Base-by-base conservation (phyloP, 1,140 invertebrate genomes). In the Bombus confusus region DNA sequence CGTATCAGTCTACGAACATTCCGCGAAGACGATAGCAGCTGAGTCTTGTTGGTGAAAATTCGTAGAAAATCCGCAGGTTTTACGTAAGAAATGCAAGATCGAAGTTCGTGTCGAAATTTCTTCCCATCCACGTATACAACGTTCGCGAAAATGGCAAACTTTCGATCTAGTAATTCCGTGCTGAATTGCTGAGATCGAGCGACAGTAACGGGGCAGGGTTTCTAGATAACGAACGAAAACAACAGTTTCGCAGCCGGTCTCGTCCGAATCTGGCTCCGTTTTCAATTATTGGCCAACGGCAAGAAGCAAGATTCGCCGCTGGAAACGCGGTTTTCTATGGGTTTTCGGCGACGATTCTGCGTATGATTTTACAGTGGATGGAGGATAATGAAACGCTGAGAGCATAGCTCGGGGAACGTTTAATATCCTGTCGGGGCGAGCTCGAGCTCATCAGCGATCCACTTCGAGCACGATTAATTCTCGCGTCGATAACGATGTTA, bases 391-490 rank as follows among this genome's bases (percentile, higher is more conserved):
- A 77, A 86, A 73, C 72, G 87, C 74, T 64, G 71, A 37, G 72
- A 18, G 8, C 13, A 18, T 10, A 43, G 9, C 74, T 47, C 37
- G 71, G 66, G 76, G 59, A 81, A 84, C 85, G 77, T 83, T 89
- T 87, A 87, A 87, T 89, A 90, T 89, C 78, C 59, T 74, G 37
- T 57, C 66, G 41, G 59, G 57, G 18, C 25, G 79, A 31, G 59
- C 31, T 13, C 43, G n/a, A 64, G 74, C 68, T 84, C 69, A n/a
- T 79, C 72, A 80, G 69, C 52, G 84, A 88, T 66, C 43, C 83
- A 43, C 68, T 52, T 47, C 13, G 52, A 37, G 5, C 18, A 37
- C 73, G 81, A 90, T 90, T 89, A 87, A 89, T 89, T 82, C 77
- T 79, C 75, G 66, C 79, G 62, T 31, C 71, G 68, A 43, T 68